Base-by-base conservation (phyloP, 2,113 vertebrate genomes). In the Mus musculus region DNA sequence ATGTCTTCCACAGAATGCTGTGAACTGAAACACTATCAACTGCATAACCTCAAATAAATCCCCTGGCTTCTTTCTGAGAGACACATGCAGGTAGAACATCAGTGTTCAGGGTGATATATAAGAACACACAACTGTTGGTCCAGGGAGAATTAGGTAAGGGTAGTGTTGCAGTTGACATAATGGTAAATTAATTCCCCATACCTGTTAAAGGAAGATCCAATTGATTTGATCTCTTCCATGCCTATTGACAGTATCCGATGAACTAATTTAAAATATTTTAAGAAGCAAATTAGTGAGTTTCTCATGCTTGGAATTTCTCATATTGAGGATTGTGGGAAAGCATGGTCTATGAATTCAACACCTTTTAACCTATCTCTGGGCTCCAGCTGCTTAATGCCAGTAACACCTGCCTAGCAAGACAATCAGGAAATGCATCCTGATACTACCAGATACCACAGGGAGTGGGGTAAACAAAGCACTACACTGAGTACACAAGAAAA, bases 221-320 rank as follows among this genome's bases (percentile, higher is more conserved):
- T 10, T 69, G 90, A 89, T 52, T 0, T 92, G 42, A 52, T 46
- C 54, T 85, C 61, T 95, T 54, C 52, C 65, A 63, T 1, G 12
- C 56, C 42, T 5, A 24, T 17, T 72, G 42, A 88, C 36, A 84
- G 7, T 39, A 59, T 13, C 16, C 93, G 73, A 90, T 39, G n/a
- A 94, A 33, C 22, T 94, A 19, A 88, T n/a, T 89, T 63, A 65
- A 92, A 89, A 73, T 67, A 63, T 80, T 49, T 61, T 56, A 95
- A 69, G 52, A 26, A 49, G 36, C 46, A 52, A 72, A 36, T 42
- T 3, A 63, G 7, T 59, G 22, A 36, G 30, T 72, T 89, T 71
- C 85, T 87, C 59, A 49, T 5, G 69, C 42, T 56, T 12, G 33
- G 10, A 8, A 56, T 49, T 28, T 65, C 0, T 42, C 46, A 80